Evolutionary conservation across 2,888 invertebrate species (phyloP), one percentile per base, ranked within the genome.

Genomic region (Aromia moschata): DNA sequence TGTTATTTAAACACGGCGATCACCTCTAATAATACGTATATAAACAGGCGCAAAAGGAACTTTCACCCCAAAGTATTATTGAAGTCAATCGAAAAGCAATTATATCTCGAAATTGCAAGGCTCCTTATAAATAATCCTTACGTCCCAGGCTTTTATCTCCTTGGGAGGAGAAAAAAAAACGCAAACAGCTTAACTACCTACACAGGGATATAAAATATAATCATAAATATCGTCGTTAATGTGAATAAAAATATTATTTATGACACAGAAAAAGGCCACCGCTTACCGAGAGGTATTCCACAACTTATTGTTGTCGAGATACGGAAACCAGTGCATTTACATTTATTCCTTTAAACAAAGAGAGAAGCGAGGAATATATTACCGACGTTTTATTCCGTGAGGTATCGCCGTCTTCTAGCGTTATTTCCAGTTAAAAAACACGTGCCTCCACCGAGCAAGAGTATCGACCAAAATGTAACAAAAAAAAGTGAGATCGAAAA

Each of bases 241-340:
- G 43, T n/a, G 20, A 41, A 18, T 43, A 43, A 43, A 43, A 43
- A 43, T 43, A 43, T 43, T 43, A 43, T 43, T 18, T 43, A 43
- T 43, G 20, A 7, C 11, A 20, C 20, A 20, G 20, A 43, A 43
- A 20, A 43, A 12, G 43, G 12, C 43, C n/a, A 18, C 43, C 43
- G 20, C 20, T 43, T 43, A 20, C 20, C 18, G n/a, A 43, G 20
- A 43, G n/a, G 11, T 43, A 43, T 43, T 43, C 20, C 20, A 43
- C 43, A 43, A 43, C 43, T 43, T 43, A 43, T 20, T 43, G 20
- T 20, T 43, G 18, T 43, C 43, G 43, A 43, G 43, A 43, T 43
- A 43, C 43, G 43, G 20, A 43, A 43, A 43, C 43, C 43, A 43
- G 43, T 43, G 43, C 43, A 43, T 20, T 43, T 43, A 20, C 43